phyloP scores from a whole-genome alignment of 2,797 vertebrate species.

The Hybognathus amarus region DNA sequence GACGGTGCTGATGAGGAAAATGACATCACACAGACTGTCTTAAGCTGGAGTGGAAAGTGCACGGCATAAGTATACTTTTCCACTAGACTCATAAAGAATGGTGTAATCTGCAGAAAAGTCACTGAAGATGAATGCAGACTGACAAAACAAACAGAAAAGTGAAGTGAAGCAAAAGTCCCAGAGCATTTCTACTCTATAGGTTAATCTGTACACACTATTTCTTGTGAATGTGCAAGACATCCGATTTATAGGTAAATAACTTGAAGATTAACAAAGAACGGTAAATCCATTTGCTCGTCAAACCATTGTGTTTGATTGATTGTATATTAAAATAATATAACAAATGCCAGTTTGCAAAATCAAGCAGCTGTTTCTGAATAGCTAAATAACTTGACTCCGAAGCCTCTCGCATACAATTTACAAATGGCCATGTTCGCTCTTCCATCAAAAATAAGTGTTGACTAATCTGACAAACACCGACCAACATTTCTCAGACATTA shows the following conservation, averaged over 20 bases:
- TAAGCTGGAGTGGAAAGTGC: neutral
- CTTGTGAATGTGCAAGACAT: neutral
- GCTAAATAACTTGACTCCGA: neutral
- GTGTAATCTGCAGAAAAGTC: neutral
- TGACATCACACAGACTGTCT: neutral
- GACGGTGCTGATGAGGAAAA: neutral
- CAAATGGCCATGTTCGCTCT: neutral
- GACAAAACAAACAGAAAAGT: neutral
- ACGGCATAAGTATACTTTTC: neutral
- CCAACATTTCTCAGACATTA: neutral
- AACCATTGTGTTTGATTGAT: neutral
- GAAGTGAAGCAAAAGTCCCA: neutral
- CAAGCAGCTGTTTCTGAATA: neutral
- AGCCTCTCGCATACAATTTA: neutral
- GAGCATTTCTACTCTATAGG: neutral
- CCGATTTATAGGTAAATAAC: neutral
- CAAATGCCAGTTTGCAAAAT: neutral
- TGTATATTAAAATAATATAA: neutral
- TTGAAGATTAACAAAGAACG: neutral
- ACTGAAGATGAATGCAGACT: no score
- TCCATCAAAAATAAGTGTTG: neutral
- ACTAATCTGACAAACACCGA: neutral
- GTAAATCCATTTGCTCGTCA: neutral
- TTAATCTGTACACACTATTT: neutral
- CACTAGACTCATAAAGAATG: neutral